Base-by-base conservation (phyloP, 2,888 invertebrate genomes). In the Tipula lateralis region DNA sequence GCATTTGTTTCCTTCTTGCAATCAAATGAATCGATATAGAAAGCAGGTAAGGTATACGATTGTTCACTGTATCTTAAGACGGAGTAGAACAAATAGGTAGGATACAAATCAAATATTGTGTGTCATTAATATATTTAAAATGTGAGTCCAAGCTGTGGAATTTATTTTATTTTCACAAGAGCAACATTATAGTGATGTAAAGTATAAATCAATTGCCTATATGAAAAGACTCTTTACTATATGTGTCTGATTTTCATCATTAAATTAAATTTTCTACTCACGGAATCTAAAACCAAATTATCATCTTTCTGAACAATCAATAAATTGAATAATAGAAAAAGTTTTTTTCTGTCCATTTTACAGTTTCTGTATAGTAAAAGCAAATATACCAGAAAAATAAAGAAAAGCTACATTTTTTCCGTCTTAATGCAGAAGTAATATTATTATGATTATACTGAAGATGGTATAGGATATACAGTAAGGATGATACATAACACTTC, bases 371-470 rank as follows among this genome's bases (percentile, higher is more conserved):
- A 13, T 66, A 66, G n/a, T 44, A 44, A n/a, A 16, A 66, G 66
- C 12, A 24, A 24, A 19, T 12, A 66, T 24, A 66, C 66, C 66
- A 66, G 50, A 50, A 50, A 50, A 66, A 12, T 24, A 66, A 7
- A 66, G 24, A 66, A 66, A 19, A 66, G 13, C 3, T n/a, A 7
- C 24, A 24, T 19, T 66, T 66, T 19, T 24, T 66, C 24, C 24
- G 66, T 66, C 24, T 66, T 66, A 66, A 66, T 66, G 66, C 24
- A 66, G 66, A 66, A 66, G 66, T 66, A 66, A 66, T 66, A 66
- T 66, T 66, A 66, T 66, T 66, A 66, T 66, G 66, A 66, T 24
- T 19, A 24, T 66, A 24, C 24, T 24, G 24, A 24, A 66, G 12
- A 24, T 66, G 9, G 66, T 66, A n/a, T 2, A 66, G 9, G 24